Evolutionary conservation across 2,113 vertebrate genomes (phyloP).

Genomic region (Bolborhynchus lineola): DNA sequence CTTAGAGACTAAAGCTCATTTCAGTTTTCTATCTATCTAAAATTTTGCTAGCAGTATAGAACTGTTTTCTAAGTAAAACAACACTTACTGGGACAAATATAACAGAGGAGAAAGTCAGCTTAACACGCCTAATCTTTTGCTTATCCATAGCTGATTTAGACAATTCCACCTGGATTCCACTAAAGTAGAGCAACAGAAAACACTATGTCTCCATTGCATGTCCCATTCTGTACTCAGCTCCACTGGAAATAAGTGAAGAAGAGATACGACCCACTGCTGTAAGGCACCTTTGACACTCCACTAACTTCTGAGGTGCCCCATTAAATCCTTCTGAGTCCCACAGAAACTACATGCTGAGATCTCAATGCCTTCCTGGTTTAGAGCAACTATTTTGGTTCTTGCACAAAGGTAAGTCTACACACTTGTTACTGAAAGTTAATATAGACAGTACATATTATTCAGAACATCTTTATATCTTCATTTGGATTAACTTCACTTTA

Average conservation of each 20-base stretch:
- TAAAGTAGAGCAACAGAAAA: neutral
- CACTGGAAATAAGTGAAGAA: neutral
- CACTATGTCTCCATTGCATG: neutral
- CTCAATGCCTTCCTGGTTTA: neutral
- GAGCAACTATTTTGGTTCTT: neutral
- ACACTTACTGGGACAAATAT: neutral
- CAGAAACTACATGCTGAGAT: accelerated
- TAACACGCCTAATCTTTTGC: neutral
- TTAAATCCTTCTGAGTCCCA: neutral
- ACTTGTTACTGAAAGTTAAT: neutral
- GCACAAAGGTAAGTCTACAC: neutral
- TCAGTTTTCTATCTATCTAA: neutral
- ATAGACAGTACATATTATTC: neutral
- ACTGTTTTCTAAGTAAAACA: neutral
- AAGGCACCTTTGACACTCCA: neutral
- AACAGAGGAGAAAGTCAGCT: neutral
- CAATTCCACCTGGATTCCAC: neutral
- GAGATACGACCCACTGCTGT: neutral
- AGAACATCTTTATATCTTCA: neutral
- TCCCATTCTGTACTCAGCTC: neutral
- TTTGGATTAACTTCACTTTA: constrained; percentile 8
- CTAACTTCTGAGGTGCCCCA: neutral
- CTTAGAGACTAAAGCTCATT: neutral
- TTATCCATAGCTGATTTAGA: neutral
- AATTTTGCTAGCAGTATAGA: neutral